A percentile compares a stretch with the other conserved stretches of the same genome.
Evolutionary conservation across 2,113 vertebrate genomes (phyloP).

Genomic region (Oriolus oriolus): DNA sequence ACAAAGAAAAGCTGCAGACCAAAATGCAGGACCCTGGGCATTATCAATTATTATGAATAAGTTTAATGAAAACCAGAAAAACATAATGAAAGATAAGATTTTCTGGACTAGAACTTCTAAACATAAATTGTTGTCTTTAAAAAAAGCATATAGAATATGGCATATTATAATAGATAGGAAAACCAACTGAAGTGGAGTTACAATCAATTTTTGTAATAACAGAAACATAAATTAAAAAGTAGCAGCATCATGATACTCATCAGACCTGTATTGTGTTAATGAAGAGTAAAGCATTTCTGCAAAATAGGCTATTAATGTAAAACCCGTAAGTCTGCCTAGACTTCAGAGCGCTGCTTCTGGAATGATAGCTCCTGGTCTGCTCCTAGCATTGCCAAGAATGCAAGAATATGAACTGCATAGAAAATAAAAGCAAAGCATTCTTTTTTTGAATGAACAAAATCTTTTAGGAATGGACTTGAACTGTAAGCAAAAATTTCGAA

Average conservation of each 20-base stretch:
- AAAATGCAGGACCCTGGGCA: background rate
- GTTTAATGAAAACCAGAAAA: background rate
- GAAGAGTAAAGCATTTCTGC: conserved; percentile 53
- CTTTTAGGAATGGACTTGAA: background rate
- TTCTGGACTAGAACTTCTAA: background rate
- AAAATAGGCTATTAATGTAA: conserved; percentile 52
- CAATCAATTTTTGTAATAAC: conserved; percentile 38
- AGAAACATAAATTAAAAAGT: conserved; percentile 39
- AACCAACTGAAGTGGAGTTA: background rate
- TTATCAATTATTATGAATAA: background rate
- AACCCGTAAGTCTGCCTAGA: conserved; percentile 42
- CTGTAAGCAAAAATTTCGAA: background rate
- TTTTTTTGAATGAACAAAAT: background rate
- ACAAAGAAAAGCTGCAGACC: background rate
- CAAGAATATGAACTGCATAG: background rate
- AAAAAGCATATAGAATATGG: background rate
- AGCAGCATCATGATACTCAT: background rate
- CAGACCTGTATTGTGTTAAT: conserved; percentile 37
- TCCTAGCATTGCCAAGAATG: background rate
- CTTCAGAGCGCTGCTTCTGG: background rate
- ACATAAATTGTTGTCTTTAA: background rate
- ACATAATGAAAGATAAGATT: background rate
- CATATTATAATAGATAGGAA: background rate
- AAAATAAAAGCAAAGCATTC: background rate
- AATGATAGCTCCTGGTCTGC: background rate